Evolutionary conservation across 2,888 invertebrate species (phyloP), one percentile per base, ranked within the genome.

Genomic region (Sinopyrophorus schimmeli): DNA sequence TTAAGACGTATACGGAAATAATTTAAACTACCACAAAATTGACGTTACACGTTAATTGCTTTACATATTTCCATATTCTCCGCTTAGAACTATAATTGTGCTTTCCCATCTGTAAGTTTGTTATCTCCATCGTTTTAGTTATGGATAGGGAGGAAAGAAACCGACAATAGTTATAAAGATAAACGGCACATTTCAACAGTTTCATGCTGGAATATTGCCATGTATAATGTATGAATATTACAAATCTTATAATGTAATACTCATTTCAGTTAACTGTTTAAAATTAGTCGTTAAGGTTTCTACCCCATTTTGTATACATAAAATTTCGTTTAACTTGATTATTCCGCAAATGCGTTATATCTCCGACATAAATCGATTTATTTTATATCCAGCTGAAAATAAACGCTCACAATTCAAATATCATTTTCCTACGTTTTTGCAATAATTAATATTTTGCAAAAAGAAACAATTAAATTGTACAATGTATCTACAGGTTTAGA

Each of bases 191-290:
- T 21, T 37, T 7, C 24, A 24, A 9, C 24, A 37, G 16, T 37
- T 35, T 31, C 17, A 18, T 18, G 12, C 18, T n/a, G 11, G n/a
- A 20, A 26, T 5, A 39, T 27, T 18, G 12, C n/a, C 27, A 27
- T 27, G 23, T 23, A 21, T 35, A 35, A 35, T 35, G 35, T 35
- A 35, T 35, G 39, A 39, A 39, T 39, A 37, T 37, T 37, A 37
- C 26, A 28, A 39, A 39, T 39, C 27, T 28, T 10, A 15, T 39
- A 39, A 39, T 27, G 39, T 15, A 37, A 14, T 17, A 20, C 18
- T 39, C 37, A 39, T 27, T 39, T 11, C 12, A 39, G 35, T 6
- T 39, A 28, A 7, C 27, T 39, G 12, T 23, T 34, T 21, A 21
- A 21, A 34, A 18, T 34, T 34, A 10, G n/a, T 10, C n/a, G 31